Base-by-base conservation (phyloP, 1,140 invertebrate species). In the Maconellicoccus hirsutus region DNA sequence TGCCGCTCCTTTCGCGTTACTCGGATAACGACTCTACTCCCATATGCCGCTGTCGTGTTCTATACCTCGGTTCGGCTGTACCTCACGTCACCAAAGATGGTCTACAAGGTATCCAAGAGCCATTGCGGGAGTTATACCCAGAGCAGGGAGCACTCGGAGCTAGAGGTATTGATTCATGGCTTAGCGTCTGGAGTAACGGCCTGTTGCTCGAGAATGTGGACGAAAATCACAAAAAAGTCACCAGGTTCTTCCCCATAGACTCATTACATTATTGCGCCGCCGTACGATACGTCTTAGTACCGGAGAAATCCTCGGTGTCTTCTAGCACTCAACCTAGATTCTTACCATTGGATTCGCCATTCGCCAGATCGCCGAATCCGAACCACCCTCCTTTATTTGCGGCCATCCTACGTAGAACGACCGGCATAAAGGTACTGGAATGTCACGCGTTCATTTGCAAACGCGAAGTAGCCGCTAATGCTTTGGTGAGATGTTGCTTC, bases 361-460 rank as follows among this genome's bases (percentile, higher is more conserved):
- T 97, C 79, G 93, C 94, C 0, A 84, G 93, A 52, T 89, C 89
- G 71, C 94, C 90, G 23, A 93, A 88, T 73, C 83, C 86, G 59
- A 87, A 88, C 70, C 90, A 93, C 78, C 97, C 97, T 42, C 96
- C 97, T 8, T 85, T 99, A 59, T 99, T 99, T 81, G 94, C 96
- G 29, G 94, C 94, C 71, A 98, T 99, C 66, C 82, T 98, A 59
- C 84, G 96, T 29, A 85, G 96, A 52, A 98, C 95, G 1, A 92
- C 92, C 8, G 96, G 97, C n/a, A 96, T 98, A 74, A 98, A 98
- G 82, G 94, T 99, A 16, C 84, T 99, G 12, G 97, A 99, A 82
- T 99, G 97, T 83, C 96, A 99, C 82, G 94, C 94, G 26, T 99
- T 99, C 80, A 94, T 99, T 75, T 98, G 96, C 81, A 96, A 95